Evolutionary conservation across 2,888 invertebrate species (phyloP).

Genomic region (Leptothorax acervorum): DNA sequence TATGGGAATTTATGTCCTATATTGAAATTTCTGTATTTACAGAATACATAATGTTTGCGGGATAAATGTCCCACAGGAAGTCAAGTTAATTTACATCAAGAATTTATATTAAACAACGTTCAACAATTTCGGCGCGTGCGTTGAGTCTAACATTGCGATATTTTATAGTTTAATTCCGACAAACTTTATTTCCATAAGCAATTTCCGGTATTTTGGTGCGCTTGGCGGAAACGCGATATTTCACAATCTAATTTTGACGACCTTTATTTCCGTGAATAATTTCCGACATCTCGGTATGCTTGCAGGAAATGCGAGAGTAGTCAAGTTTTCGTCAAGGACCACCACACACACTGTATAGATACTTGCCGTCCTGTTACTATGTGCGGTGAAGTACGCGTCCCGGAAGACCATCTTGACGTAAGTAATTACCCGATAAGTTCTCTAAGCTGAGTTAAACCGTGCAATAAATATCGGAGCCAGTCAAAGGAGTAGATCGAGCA

Average conservation of each 20-base stretch:
- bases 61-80: conserved; percentile 22
- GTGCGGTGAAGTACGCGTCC: conserved; percentile 98
- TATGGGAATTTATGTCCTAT: background rate
- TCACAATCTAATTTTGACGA: conserved; percentile 21
- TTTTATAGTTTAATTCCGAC: conserved; percentile 22
- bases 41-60: background rate
- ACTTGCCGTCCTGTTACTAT: conserved; percentile 93
- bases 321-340: conserved; percentile 94
- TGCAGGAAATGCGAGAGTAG: conserved; percentile 94
- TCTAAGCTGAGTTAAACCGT: conserved; percentile 43
- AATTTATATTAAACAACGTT: conserved; percentile 30
- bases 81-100: conserved; percentile 19
- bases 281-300: conserved; percentile 15
- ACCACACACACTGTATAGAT: conserved; percentile 95
- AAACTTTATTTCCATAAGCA: conserved; percentile 24
- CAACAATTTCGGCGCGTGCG: background rate
- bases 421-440: conserved; percentile 82
- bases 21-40: conserved; percentile 16
- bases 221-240: conserved; percentile 4
- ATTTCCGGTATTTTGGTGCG: background rate
- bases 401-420: conserved; percentile 97
- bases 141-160: background rate
- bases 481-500: conserved; percentile 44
- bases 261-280: conserved; percentile 22
- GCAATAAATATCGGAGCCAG: conserved; percentile 50